Evolutionary conservation across 2,888 invertebrate genomes (phyloP).

Genomic region (Acholoe squamosa): DNA sequence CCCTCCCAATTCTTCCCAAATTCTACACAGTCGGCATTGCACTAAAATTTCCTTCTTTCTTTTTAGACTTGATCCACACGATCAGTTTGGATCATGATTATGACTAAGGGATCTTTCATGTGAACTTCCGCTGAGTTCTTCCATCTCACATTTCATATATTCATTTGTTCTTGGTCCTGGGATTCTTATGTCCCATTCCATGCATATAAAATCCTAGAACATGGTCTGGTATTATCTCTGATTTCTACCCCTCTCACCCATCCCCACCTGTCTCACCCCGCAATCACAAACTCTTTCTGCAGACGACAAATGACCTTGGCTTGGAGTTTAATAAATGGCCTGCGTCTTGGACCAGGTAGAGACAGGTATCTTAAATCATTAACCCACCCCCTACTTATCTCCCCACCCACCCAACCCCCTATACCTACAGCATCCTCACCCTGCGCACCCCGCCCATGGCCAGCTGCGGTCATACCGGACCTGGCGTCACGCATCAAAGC

Average conservation of each 20-base stretch:
- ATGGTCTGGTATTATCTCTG: neutral
- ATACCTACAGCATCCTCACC: neutral
- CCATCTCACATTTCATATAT: neutral
- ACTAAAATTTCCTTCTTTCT: too few relatives aligned
- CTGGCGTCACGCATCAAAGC: constrained; percentile 56
- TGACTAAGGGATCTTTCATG: too few relatives aligned
- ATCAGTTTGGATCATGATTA: too few relatives aligned
- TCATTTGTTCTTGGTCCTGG: too few relatives aligned
- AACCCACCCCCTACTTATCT: constrained; percentile 44
- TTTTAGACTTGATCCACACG: too few relatives aligned
- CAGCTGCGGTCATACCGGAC: constrained; percentile 39
- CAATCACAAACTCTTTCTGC: neutral
- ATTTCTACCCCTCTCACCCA: neutral
- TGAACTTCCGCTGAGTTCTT: neutral
- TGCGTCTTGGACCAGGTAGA: neutral
- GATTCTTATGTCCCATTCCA: too few relatives aligned
- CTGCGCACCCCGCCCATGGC: neutral
- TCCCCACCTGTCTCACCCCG: neutral
- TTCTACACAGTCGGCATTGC: too few relatives aligned
- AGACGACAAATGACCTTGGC: neutral
- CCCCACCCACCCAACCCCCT: neutral
- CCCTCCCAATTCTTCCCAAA: too few relatives aligned
- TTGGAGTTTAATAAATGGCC: constrained; percentile 30
- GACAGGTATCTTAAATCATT: constrained; percentile 54
- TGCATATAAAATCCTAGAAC: too few relatives aligned